A percentile compares a stretch with the other conserved stretches of the same genome.
phyloP scores from a whole-genome alignment of 2,113 vertebrate genomes.

The Ancistrus triradiatus region DNA sequence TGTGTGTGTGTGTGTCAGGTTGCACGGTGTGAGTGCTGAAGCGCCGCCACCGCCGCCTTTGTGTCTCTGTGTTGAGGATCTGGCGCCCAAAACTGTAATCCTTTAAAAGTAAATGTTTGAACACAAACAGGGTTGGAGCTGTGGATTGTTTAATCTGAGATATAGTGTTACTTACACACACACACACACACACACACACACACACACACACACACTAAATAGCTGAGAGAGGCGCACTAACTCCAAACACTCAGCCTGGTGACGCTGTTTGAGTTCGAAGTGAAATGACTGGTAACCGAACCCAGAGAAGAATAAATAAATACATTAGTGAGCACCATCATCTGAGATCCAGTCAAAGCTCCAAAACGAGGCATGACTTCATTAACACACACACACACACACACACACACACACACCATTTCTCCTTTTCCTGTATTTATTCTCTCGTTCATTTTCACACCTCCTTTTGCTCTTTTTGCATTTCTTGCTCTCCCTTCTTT shows the following conservation, averaged over 20 bases:
- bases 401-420: too few species aligned
- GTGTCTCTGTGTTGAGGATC: slow-evolving; percentile 72
- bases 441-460: too few species aligned
- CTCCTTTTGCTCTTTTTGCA: too few species aligned
- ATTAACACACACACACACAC: too few species aligned
- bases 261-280: slow-evolving; percentile 27
- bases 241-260: slow-evolving; percentile 12
- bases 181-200: neutral
- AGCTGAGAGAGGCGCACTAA: neutral
- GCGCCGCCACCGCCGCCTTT: slow-evolving; percentile 70
- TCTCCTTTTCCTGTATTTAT: too few species aligned
- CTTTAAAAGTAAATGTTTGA: slow-evolving; percentile 79
- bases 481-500: too few species aligned
- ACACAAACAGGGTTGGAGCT: slow-evolving; percentile 76
- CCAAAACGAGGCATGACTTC: too few species aligned
- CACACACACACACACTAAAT: slow-evolving; percentile 5
- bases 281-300: slow-evolving; percentile 23
- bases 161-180: slow-evolving; percentile 74
- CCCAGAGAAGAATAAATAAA: slow-evolving; percentile 18
- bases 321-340: neutral
- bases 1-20: slow-evolving; percentile 30
- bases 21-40: slow-evolving; percentile 39
- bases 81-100: slow-evolving; percentile 71
- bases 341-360: too few species aligned
- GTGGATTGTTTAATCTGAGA: slow-evolving; percentile 78